Evolutionary conservation across 2,888 invertebrate species (phyloP).

Genomic region (Sepioteuthis lessoniana): DNA sequence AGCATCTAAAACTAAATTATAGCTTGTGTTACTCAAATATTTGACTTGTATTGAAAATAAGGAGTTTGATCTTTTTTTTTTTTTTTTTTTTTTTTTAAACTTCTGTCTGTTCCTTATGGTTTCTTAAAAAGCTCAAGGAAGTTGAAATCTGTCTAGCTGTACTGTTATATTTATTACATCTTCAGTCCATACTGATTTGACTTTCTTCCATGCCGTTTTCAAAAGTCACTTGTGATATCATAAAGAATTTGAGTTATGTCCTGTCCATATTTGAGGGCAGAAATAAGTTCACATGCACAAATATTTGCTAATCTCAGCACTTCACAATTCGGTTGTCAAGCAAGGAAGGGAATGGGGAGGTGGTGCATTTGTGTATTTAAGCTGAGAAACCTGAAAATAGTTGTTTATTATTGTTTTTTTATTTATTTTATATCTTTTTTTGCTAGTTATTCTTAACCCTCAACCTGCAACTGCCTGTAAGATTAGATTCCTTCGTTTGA

Average conservation of each 20-base stretch:
- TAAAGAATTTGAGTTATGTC: background rate
- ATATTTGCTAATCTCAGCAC: slow-evolving; percentile 33
- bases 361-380: background rate
- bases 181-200: background rate
- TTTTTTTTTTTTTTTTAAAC: too few species aligned
- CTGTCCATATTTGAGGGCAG: slow-evolving; percentile 17
- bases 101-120: too few species aligned
- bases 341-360: background rate
- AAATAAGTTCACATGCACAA: background rate
- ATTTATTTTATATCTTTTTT: too few species aligned
- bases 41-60: too few species aligned
- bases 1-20: too few species aligned
- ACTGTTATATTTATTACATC: background rate
- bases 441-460: background rate
- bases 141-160: background rate
- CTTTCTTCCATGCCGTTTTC: background rate
- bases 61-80: too few species aligned
- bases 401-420: background rate
- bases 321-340: background rate
- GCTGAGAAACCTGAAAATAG: slow-evolving; percentile 2
- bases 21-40: too few species aligned
- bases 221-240: background rate
- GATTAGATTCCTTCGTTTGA: background rate
- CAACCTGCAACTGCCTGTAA: background rate
- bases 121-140: background rate